phyloP scores from a whole-genome alignment of 2,888 invertebrate genomes.

The Elysia crispata region DNA sequence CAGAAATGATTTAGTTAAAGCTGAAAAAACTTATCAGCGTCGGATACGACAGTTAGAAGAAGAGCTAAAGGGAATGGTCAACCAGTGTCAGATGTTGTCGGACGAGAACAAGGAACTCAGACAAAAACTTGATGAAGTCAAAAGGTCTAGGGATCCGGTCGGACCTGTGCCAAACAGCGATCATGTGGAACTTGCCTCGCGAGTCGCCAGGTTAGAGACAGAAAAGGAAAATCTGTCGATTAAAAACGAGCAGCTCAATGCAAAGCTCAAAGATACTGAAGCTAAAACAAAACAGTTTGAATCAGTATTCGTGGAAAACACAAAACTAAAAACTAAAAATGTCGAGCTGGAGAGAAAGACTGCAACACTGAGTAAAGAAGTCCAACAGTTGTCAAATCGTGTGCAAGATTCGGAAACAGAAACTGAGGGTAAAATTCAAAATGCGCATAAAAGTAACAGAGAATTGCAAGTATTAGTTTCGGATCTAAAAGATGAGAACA shows the following conservation, averaged over 20 bases:
- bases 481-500: slow-evolving; percentile 56
- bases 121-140: slow-evolving; percentile 56
- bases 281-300: slow-evolving; percentile 41
- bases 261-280: slow-evolving; percentile 35
- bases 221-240: slow-evolving; percentile 51
- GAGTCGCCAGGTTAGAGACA: slow-evolving; percentile 42
- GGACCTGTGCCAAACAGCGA: neutral
- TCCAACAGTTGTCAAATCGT: slow-evolving; percentile 50
- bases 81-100: slow-evolving; percentile 61
- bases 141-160: slow-evolving; percentile 21
- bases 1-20: slow-evolving; percentile 61
- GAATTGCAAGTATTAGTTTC: slow-evolving; percentile 54
- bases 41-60: slow-evolving; percentile 68
- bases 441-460: slow-evolving; percentile 54
- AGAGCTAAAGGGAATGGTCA: slow-evolving; percentile 64
- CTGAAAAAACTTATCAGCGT: slow-evolving; percentile 62
- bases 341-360: slow-evolving; percentile 56
- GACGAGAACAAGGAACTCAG: slow-evolving; percentile 61
- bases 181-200: slow-evolving; percentile 30
- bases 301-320: slow-evolving; percentile 55
- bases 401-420: slow-evolving; percentile 53
- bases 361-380: slow-evolving; percentile 57
- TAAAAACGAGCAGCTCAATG: slow-evolving; percentile 52
- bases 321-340: slow-evolving; percentile 60
- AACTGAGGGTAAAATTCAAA: slow-evolving; percentile 53